A percentile compares a stretch with the other conserved stretches of the same genome.
phyloP scores from a whole-genome alignment of 2,113 vertebrate species.

The Pedetes capensis region DNA sequence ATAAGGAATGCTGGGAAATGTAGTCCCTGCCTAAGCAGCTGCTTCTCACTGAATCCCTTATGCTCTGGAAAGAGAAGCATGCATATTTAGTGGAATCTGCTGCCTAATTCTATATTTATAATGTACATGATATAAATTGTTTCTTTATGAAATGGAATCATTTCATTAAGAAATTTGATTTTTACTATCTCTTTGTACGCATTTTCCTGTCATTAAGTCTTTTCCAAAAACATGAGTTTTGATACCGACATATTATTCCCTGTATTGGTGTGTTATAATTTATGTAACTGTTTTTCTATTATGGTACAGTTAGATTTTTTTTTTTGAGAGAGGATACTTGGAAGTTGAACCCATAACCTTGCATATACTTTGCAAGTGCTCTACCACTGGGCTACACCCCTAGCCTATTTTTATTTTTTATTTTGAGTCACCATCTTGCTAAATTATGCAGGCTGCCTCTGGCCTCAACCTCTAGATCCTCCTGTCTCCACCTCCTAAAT shows the following conservation, averaged over 20 bases:
- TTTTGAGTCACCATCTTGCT: too few relatives aligned
- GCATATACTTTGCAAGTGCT: too few relatives aligned
- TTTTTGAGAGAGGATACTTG: too few relatives aligned
- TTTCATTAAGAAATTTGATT: neutral
- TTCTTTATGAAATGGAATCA: slow-evolving; percentile 1
- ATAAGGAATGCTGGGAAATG: slow-evolving; percentile 19
- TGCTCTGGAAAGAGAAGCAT: neutral
- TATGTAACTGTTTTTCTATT: slow-evolving; percentile 33
- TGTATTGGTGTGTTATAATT: neutral
- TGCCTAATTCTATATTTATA: neutral
- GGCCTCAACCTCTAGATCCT: too few relatives aligned
- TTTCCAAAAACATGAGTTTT: slow-evolving; percentile 22
- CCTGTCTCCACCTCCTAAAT: too few relatives aligned
- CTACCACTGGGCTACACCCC: too few relatives aligned
- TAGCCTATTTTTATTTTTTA: too few relatives aligned
- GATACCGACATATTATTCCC: neutral
- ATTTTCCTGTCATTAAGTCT: slow-evolving; percentile 15
- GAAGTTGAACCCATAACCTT: too few relatives aligned
- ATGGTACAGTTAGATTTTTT: slow-evolving; percentile 12
- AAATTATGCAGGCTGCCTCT: too few relatives aligned
- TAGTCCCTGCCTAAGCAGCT: neutral
- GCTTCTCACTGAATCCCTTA: neutral
- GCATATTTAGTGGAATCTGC: slow-evolving; percentile 4
- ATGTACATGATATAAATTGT: neutral
- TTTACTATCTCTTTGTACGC: slow-evolving; percentile 18